Conservation (phyloP, 2,888 invertebrate genomes). For the Phragmatobia fuliginosa region DNA sequence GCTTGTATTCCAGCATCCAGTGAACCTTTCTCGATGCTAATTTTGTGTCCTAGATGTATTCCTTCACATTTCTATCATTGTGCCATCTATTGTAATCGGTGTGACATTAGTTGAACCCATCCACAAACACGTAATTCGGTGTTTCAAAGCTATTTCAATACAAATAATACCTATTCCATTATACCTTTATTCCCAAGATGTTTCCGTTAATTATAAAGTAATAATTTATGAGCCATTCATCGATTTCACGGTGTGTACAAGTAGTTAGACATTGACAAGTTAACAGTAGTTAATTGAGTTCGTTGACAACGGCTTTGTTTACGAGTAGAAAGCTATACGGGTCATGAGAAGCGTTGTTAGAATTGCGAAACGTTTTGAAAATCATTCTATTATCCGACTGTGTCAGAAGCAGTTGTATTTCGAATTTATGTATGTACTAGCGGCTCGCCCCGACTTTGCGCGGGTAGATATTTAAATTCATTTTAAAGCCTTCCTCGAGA, state of each 20-base stretch:
- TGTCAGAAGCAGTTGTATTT: neutral
- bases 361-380: neutral
- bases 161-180: neutral
- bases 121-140: neutral
- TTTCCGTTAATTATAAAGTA: slow-evolving; percentile 1
- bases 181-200: neutral
- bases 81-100: too few relatives aligned
- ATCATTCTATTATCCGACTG: neutral
- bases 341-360: neutral
- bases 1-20: too few relatives aligned
- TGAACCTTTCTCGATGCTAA: too few relatives aligned
- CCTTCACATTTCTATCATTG: too few relatives aligned
- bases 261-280: slow-evolving; percentile 4
- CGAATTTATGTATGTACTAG: too few relatives aligned
- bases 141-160: neutral
- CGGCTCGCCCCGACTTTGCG: too few relatives aligned
- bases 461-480: too few relatives aligned
- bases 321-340: slow-evolving; percentile 4
- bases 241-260: slow-evolving; percentile 6
- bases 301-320: slow-evolving; percentile 20
- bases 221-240: slow-evolving; percentile 5
- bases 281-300: slow-evolving; percentile 19
- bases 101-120: too few relatives aligned
- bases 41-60: too few relatives aligned
- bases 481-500: too few relatives aligned